These are phyloP conservation scores for Macrostomum cliftonense DNA, from an alignment of 2,888 invertebrate genomes.

Conservation along the genomic window DNA sequence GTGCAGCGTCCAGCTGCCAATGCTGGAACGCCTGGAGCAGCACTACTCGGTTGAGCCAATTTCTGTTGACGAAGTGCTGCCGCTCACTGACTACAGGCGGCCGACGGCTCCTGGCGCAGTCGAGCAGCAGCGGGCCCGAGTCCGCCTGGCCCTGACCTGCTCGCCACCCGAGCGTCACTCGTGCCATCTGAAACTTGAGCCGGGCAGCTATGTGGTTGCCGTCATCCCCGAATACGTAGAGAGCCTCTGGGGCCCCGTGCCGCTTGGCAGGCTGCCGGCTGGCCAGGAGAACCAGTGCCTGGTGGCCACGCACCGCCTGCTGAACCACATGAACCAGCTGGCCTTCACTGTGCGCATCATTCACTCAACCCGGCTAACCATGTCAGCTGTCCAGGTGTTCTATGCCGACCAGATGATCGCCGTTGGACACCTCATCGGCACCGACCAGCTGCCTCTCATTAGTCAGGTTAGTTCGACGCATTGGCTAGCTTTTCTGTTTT, in stretches of 20 bases:
- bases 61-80: constrained; percentile 13
- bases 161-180: constrained; percentile 19
- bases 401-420: constrained; percentile 33
- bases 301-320: constrained; percentile 31
- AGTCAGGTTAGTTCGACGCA: too few relatives aligned
- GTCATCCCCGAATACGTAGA: constrained; percentile 31
- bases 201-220: constrained; percentile 30
- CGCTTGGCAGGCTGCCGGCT: constrained; percentile 23
- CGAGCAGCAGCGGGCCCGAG: constrained; percentile 17
- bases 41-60: constrained; percentile 14
- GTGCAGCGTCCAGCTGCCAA: constrained; percentile 22
- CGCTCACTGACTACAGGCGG: constrained; percentile 25
- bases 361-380: constrained; percentile 37
- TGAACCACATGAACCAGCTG: constrained; percentile 21
- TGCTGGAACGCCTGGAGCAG: constrained; percentile 21
- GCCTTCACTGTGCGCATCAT: constrained; percentile 39
- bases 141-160: constrained; percentile 18
- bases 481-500: too few relatives aligned
- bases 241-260: constrained; percentile 33
- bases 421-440: constrained; percentile 39
- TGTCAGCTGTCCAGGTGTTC: constrained; percentile 40
- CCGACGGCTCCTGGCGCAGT: constrained; percentile 22
- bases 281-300: constrained; percentile 28
- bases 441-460: constrained; percentile 37
- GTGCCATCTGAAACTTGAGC: constrained; percentile 22